Percentiles rank a stretch among this genome's conserved stretches.
Conservation (phyloP, 2,797 vertebrate species). For the Onychomys arenicola region DNA sequence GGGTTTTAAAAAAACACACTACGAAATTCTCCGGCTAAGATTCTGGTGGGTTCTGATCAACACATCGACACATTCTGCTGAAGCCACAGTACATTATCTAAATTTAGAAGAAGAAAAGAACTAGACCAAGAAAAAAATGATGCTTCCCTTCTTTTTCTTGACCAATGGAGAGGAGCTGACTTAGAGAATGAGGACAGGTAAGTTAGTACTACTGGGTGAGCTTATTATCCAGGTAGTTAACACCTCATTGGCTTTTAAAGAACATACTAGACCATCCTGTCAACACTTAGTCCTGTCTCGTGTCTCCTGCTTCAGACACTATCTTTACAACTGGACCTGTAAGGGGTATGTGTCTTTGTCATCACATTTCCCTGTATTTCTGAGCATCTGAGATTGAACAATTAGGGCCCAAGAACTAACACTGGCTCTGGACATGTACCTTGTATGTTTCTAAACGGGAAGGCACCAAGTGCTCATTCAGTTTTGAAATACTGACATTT, state of each 20-base stretch:
- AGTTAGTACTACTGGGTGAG: not conserved
- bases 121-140: not conserved
- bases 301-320: conserved; percentile 54
- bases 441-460: conserved; percentile 31
- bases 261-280: conserved; percentile 18
- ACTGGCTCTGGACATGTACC: not conserved
- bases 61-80: not conserved
- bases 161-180: not conserved
- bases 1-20: not conserved
- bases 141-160: conserved; percentile 9
- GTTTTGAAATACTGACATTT: conserved; percentile 63
- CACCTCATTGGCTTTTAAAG: not conserved
- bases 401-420: conserved; percentile 27
- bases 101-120: not conserved
- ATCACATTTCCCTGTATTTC: conserved; percentile 24
- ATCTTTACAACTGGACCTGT: conserved; percentile 38
- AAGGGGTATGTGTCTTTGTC: conserved; percentile 45
- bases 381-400: not conserved
- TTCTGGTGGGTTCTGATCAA: not conserved
- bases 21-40: conserved; percentile 52
- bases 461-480: conserved; percentile 46
- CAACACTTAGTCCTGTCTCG: conserved; percentile 13
- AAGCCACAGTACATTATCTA: not conserved
- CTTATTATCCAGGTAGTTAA: conserved; percentile 22
- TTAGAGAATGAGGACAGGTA: not conserved